Percentiles rank a stretch among this genome's conserved stretches.
Evolutionary conservation across 2,888 invertebrate species (phyloP).

Genomic region (Heliconius ismenius): DNA sequence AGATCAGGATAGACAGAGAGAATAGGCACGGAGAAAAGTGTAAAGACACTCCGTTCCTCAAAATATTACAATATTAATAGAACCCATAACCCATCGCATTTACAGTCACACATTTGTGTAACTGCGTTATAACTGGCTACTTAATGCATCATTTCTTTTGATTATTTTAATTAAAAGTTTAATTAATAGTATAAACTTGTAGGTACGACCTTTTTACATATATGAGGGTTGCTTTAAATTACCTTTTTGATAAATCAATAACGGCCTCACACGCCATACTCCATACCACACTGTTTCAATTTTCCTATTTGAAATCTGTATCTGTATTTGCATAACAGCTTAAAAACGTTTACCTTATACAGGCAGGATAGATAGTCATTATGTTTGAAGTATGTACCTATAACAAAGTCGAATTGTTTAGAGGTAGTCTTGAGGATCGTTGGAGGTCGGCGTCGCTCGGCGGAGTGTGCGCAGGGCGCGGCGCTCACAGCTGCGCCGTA

Average conservation of each 20-base stretch:
- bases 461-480: slow-evolving; percentile 50
- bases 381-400: slow-evolving; percentile 30
- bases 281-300: not conserved
- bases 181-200: not conserved
- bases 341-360: slow-evolving; percentile 9
- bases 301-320: not conserved
- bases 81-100: too few relatives aligned
- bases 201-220: not conserved
- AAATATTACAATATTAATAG: too few relatives aligned
- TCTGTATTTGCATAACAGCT: not conserved
- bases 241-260: slow-evolving; percentile 33
- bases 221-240: not conserved
- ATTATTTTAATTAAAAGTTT: not conserved
- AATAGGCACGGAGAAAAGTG: too few relatives aligned
- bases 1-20: too few relatives aligned
- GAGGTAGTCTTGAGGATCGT: slow-evolving; percentile 55
- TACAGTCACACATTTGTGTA: too few relatives aligned
- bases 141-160: not conserved
- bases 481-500: slow-evolving; percentile 53
- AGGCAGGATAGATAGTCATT: slow-evolving; percentile 13
- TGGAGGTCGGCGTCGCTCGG: slow-evolving; percentile 54
- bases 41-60: too few relatives aligned
- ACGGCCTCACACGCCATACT: slow-evolving; percentile 2
- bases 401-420: slow-evolving; percentile 13
- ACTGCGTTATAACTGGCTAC: too few relatives aligned